Percentiles rank a stretch among this genome's conserved stretches.
Conservation (phyloP, 2,888 invertebrate species). For the Agrotis segetum region DNA sequence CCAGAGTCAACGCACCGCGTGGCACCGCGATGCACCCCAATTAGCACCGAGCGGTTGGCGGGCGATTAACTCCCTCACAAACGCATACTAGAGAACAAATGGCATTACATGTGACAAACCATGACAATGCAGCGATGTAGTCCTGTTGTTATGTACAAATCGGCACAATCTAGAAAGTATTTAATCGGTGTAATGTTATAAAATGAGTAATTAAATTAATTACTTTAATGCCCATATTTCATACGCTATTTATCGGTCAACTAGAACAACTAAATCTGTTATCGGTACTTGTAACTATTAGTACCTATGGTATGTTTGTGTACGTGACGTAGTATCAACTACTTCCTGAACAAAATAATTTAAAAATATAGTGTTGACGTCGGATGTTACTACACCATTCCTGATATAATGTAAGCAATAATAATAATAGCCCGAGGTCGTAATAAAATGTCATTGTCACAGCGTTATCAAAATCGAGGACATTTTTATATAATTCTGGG, state of each 20-base stretch:
- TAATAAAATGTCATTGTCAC: conserved; percentile 88
- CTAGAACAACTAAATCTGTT: conserved; percentile 25
- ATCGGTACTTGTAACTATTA: conserved; percentile 39
- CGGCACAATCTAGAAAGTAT: conserved; percentile 4
- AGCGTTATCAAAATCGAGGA: conserved; percentile 86
- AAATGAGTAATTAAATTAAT: conserved; percentile 17
- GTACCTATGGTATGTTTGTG: conserved; percentile 32
- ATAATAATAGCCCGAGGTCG: conserved; percentile 74
- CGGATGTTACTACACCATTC: conserved; percentile 31
- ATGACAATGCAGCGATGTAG: conserved; percentile 7
- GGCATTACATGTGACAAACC: conserved; percentile 16
- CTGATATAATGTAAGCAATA: conserved; percentile 60
- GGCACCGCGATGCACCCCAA: conserved; percentile 74
- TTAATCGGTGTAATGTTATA: conserved; percentile 19
- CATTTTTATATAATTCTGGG: conserved; percentile 91
- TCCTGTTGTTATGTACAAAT: neutral
- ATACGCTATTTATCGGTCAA: conserved; percentile 43
- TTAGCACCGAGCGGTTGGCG: conserved; percentile 48
- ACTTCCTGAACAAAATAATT: conserved; percentile 37
- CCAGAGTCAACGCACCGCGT: conserved; percentile 74
- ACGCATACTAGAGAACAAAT: conserved; percentile 21
- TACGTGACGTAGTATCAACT: conserved; percentile 30
- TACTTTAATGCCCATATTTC: conserved; percentile 8
- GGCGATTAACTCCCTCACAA: conserved; percentile 30
- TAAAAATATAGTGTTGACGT: conserved; percentile 32